Evolutionary conservation across 2,888 invertebrate species (phyloP), one percentile per base, ranked within the genome.

Genomic region (Microchrysa polita): DNA sequence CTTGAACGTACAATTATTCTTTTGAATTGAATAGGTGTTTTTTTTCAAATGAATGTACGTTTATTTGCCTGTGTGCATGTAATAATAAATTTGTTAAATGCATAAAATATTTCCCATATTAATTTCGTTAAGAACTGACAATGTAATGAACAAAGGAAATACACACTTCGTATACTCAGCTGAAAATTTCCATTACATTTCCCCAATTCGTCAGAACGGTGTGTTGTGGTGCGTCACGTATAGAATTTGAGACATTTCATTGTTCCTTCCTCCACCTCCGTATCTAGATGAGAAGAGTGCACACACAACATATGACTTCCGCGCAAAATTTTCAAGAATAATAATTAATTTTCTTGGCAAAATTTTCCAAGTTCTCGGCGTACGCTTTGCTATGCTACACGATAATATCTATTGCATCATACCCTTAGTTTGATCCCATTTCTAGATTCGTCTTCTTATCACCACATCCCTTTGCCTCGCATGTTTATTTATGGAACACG

Each of bases 301-400:
- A 48, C 16, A 10, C 12, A 4, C 55, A 44, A 65, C 65, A 18
- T 48, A 48, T 65, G 65, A 65, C 65, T 65, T 65, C 65, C 65
- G 65, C 34, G 65, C 22, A 20, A 48, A n/a, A 61, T 65, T 65
- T 48, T n/a, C 42, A 48, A 16, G 48, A 65, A 65, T 65, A 65
- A 65, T 65, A 65, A 65, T 65, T 65, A 65, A 65, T 65, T 65
- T 48, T 1, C 48, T 27, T 65, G n/a, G 65, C 48, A 65, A 65
- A n/a, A 44, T 48, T 65, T 48, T 34, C 12, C 65, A 16, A n/a
- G 42, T 48, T 48, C 5, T 48, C 48, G 48, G 12, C 48, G 16
- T 48, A 12, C 16, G 2, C 48, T 7, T 48, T 48, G 4, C 48
- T 34, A 34, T 34, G 27, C 27, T 34, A 34, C 7, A 34, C 27